Evolutionary conservation across 2,113 vertebrate genomes (phyloP), one percentile per base, ranked within the genome.

Genomic region (Atrichornis clamosus): DNA sequence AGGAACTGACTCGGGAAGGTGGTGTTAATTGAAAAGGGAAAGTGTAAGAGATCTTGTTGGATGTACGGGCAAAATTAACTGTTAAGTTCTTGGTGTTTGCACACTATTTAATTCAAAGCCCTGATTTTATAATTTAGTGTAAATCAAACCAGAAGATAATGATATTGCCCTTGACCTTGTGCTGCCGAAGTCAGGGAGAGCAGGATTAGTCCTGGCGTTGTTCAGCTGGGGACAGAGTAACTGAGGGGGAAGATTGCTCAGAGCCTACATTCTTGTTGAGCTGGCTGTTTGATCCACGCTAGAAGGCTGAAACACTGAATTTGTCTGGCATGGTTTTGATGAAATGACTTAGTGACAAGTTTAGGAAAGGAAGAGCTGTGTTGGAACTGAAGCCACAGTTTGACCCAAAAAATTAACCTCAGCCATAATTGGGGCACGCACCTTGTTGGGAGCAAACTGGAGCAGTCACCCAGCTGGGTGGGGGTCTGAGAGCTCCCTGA

Each of bases 11-110:
- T 96, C 67, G 26, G 52, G 95, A 89, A 96, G 95, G 80, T 95
- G 80, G 22, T 93, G 82, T 95, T 97, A 97, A 97, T 96, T 97
- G 96, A 97, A 97, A 96, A 85, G 74, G 84, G 84, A 44, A 95
- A 96, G 79, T 92, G 93, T 93, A 96, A 93, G 92, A 96, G 53
- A 96, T 89, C 95, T 86, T 84, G 42, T 69, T 92, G 87, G 90
- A 97, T 78, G 95, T 91, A 89, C 1, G 2, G 69, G 81, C 63
- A 42, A 97, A 95, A 92, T 84, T 97, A 97, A 96, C 88, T 74
- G 81, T 84, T 70, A 89, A 91, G 50, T 82, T 93, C 96, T 96
- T 95, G 75, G 81, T 95, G 88, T 97, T 96, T 92, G 77, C 95
- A 89, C 41, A 22, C 68, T 80, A 41, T 89, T 94, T 89, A 56